Percentiles rank a stretch among this genome's conserved stretches.
Conservation (phyloP, 1,140 invertebrate species). For the Halictus rubicundus region DNA sequence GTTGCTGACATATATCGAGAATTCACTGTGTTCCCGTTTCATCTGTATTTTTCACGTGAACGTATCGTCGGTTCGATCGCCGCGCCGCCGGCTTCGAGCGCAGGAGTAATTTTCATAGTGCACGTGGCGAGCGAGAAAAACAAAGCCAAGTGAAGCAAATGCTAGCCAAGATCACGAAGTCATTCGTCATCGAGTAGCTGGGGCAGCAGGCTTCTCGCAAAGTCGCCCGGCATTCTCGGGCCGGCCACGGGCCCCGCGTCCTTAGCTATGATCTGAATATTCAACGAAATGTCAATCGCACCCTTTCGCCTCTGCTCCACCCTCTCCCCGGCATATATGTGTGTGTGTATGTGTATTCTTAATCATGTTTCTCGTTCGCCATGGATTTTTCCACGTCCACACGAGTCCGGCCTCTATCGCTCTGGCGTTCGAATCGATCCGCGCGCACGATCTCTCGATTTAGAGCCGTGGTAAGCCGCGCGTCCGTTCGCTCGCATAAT, state of each 20-base stretch:
- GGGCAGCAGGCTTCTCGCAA: background rate
- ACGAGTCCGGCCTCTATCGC: background rate
- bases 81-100: too few relatives aligned
- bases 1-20: too few relatives aligned
- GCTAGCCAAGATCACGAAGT: background rate
- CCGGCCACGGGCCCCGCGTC: background rate
- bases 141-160: too few relatives aligned
- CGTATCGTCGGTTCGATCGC: background rate
- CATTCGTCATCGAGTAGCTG: background rate
- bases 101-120: too few relatives aligned
- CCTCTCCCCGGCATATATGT: conserved; percentile 14
- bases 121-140: too few relatives aligned
- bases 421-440: background rate
- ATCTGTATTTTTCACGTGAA: too few relatives aligned
- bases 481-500: conserved; percentile 39
- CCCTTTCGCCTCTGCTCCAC: conserved; percentile 25
- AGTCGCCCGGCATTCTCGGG: background rate
- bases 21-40: too few relatives aligned
- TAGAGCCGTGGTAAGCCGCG: conserved; percentile 2
- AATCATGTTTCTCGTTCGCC: conserved; percentile 26
- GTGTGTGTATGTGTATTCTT: conserved; percentile 20
- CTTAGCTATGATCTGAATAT: background rate
- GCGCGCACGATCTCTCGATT: conserved; percentile 20
- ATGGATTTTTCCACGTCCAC: background rate
- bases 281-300: conserved; percentile 41